Base-by-base conservation (phyloP, 2,113 vertebrate genomes). In the Lophius piscatorius region DNA sequence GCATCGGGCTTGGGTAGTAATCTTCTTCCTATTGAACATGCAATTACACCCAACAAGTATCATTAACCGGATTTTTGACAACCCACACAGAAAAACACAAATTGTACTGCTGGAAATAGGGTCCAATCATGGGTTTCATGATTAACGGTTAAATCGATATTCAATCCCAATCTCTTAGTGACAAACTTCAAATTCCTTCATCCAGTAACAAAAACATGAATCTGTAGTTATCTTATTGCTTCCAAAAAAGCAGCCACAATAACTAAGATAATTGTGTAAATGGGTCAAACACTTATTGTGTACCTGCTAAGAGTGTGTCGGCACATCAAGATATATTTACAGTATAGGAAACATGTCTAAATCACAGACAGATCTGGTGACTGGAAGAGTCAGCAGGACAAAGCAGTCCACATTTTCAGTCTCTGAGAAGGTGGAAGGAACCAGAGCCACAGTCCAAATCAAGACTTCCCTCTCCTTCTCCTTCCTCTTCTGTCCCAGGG, bases 351-450 rank as follows among this genome's bases (percentile, higher is more conserved):
- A n/a, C 31, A 13, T 29, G 40, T 74, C 82, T 85, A 85, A 84
- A 86, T 76, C 85, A 90, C 78, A 49, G 0, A 2, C 11, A 23
- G 61, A 78, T 83, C 88, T 74, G 78, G 68, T 80, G 83, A 82
- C 74, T 54, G 71, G 71, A 55, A 40, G 29, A 39, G 56, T 36
- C 8, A 61, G 34, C n/a, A 46, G 62, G 49, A 40, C 36, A 46
- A 33, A 51, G 65, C 55, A 50, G 63, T 26, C 36, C 11, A 68
- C 87, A 88, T 87, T 85, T 84, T 61, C 77, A 74, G 85, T 56
- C 39, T n/a, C 21, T 34, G 44, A 55, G 54, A 58, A 81, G 31
- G 63, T 52, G 59, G 60, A 40, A 69, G 74, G 73, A 74, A 67
- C 45, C 58, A 83, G 60, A 17, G 29, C 45, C 52, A 42, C 5